Base-by-base conservation (phyloP, 2,888 invertebrate species). In the Margaritifera margaritifera region DNA sequence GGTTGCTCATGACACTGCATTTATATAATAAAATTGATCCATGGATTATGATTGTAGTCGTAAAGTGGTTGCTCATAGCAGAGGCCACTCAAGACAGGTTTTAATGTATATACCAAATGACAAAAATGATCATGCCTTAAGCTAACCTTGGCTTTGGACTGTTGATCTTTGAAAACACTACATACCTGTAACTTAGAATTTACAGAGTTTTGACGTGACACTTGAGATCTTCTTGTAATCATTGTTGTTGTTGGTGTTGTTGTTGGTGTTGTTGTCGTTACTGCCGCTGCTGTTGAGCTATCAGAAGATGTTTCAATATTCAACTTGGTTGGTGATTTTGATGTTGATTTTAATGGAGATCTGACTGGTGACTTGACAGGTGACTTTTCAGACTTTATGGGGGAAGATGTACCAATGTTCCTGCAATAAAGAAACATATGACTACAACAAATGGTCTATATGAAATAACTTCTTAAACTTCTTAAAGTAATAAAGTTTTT, bases 171-270 rank as follows among this genome's bases (percentile, higher is more conserved):
- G 11, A 42, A 8, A 11, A 42, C 42, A 22, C 8, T 53, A 20
- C 69, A 75, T 6, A 60, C 66, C 55, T 72, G 72, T 19, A 68
- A 68, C 58, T 71, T 71, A n/a, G 64, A 68, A 64, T 66, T 69
- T 22, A 56, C 64, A 11, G 68, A 71, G 42, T 64, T 56, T 25
- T 70, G 71, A 31, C 64, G 51, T 0, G 68, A 27, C n/a, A 77
- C 79, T 31, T 75, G 72, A 50, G 77, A 68, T 27, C 77, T 64
- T 20, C 79, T 73, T 18, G 74, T 72, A 72, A 78, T 78, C 62
- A 76, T 77, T 6, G 73, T 64, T 18, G 79, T 72, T 58, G 74
- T 76, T 31, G 74, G 65, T 52, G 68, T 70, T 31, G 70, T 68
- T 11, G 68, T 68, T 8, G 68, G 71, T 42, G 58, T 25, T 50